phyloP scores from a whole-genome alignment of 1,140 invertebrate genomes.

The Goniozus legneri region DNA sequence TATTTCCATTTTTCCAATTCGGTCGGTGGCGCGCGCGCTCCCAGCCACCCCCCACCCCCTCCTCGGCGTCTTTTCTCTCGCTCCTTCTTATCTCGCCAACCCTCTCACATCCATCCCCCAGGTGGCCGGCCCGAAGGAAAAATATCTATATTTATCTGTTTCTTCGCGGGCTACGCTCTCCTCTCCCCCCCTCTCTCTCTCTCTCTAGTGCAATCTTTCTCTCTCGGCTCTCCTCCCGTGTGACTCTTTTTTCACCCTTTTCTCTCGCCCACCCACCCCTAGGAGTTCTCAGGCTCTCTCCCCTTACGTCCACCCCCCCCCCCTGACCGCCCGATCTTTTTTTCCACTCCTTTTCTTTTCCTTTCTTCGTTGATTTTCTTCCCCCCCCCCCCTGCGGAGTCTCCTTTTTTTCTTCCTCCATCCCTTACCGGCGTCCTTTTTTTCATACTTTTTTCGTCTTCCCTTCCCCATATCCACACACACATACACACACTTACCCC shows the following conservation, averaged over 20 bases:
- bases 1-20: slow-evolving; percentile 54
- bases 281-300: neutral
- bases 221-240: no score
- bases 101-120: slow-evolving; percentile 11
- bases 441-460: slow-evolving; percentile 18
- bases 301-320: neutral
- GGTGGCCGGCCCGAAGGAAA: slow-evolving; percentile 28
- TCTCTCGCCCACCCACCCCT: neutral
- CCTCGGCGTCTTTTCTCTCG: slow-evolving; percentile 14
- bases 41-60: slow-evolving; percentile 11
- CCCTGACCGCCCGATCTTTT: neutral
- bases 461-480: slow-evolving; percentile 14
- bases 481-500: slow-evolving; percentile 17
- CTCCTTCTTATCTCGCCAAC: slow-evolving; percentile 4
- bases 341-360: slow-evolving; percentile 1
- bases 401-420: slow-evolving; percentile 9
- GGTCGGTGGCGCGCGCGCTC: slow-evolving; percentile 27
- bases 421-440: slow-evolving; percentile 7
- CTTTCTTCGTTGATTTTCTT: neutral
- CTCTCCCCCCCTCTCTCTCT: slow-evolving; percentile 14
- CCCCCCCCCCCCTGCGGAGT: slow-evolving; percentile 6
- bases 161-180: slow-evolving; percentile 31
- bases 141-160: slow-evolving; percentile 50
- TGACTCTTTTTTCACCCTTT: slow-evolving; percentile 16
- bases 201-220: no score